A percentile compares a stretch with the other conserved stretches of the same genome.
These are phyloP conservation scores for Tauraco erythrolophus DNA, from an alignment of 2,113 vertebrate genomes.

Conservation along the genomic window DNA sequence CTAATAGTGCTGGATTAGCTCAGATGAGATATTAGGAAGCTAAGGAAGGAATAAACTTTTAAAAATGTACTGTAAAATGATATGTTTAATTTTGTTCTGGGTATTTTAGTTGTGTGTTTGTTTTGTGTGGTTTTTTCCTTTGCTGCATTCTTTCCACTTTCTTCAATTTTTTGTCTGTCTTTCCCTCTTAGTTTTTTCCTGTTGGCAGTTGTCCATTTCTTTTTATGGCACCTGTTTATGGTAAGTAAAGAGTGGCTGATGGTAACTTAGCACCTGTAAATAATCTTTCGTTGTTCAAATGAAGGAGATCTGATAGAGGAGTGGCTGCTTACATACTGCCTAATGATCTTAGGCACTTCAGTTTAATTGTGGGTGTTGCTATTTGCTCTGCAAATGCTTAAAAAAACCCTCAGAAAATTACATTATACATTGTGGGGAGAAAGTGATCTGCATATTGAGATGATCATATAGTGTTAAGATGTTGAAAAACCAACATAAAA, in stretches of 20 bases:
- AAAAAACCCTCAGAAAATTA: background rate
- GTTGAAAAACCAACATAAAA: background rate
- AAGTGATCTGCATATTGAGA: background rate
- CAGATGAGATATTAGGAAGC: background rate
- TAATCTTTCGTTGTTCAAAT: conserved; percentile 7
- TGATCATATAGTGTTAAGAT: background rate
- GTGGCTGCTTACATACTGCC: background rate
- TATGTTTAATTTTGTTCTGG: background rate
- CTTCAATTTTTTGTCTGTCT: background rate
- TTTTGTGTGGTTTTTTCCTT: background rate
- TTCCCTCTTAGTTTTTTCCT: background rate
- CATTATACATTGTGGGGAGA: background rate
- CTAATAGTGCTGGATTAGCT: background rate
- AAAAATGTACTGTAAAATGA: background rate
- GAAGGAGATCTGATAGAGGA: background rate
- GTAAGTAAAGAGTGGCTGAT: background rate
- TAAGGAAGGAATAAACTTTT: background rate
- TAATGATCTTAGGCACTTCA: background rate
- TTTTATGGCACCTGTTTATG: background rate
- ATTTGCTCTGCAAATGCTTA: background rate
- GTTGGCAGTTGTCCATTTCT: background rate
- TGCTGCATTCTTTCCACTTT: background rate
- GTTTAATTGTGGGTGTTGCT: background rate
- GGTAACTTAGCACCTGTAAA: background rate
- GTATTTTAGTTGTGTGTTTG: background rate